Base-by-base conservation (phyloP, 2,113 vertebrate species). In the Hippocampus guttulatus region DNA sequence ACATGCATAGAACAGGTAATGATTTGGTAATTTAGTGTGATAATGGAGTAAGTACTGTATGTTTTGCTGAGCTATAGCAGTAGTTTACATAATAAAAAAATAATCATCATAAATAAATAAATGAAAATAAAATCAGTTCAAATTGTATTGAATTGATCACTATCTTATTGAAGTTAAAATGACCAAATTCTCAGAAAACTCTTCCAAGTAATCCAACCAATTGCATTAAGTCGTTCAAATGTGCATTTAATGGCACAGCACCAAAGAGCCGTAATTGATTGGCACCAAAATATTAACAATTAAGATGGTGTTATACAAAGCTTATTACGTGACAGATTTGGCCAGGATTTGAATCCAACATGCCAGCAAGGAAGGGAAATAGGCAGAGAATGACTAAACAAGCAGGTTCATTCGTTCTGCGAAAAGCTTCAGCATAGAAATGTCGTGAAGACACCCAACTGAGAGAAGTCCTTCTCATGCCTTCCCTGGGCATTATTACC, bases 341-440 rank as follows among this genome's bases (percentile, higher is more conserved):
- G 55, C 64, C 55, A 71, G 49, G 43, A 52, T 64, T 82, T 40
- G 71, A 71, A 69, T 63, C 67, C 58, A 60, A 30, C 73, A 72
- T 62, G 71, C 68, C 77, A 71, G 75, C 43, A n/a, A 64, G 73
- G 62, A 68, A 30, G 70, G 55, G 62, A 61, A 73, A 79, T 55
- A 82, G 41, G 43, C 61, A 65, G 54, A 76, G 54, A 73, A 83
- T 75, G 71, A 83, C 76, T 73, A 70, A 81, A 79, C 20, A 60
- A 82, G 77, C 76, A 82, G 82, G 75, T 87, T 86, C 82, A 88
- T 89, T 87, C 89, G 79, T 71, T 51, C 64, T 33, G 67, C 77
- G 78, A 75, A 87, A 72, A 86, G 79, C 71, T 88, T 86, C 87
- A 45, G 43, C 43, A 45, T 45, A 14, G 43, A 45, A 45, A 14